Evolutionary conservation across 2,797 vertebrate species (phyloP).

Genomic region (Scolopax rusticola): DNA sequence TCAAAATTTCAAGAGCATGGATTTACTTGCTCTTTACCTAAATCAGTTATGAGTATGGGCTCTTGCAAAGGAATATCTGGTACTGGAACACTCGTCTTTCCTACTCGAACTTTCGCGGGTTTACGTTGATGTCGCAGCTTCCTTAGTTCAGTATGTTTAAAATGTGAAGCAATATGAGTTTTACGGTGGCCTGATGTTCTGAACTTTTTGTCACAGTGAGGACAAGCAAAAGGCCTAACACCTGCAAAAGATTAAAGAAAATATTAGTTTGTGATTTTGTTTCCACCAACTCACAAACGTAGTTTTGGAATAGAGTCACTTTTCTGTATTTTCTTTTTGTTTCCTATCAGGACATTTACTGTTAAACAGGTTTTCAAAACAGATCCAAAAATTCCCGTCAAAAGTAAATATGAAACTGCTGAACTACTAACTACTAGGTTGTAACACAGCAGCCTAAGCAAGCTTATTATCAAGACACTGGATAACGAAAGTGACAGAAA

Average conservation of each 20-base stretch:
- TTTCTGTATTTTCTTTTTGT: not conserved
- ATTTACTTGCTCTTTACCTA: slow-evolving; percentile 81
- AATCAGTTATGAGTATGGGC: slow-evolving; percentile 97
- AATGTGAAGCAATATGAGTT: slow-evolving; percentile 96
- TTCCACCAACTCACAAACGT: not conserved
- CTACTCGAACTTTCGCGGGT: slow-evolving; percentile 88
- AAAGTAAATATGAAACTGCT: not conserved
- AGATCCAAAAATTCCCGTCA: not conserved
- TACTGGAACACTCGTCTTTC: slow-evolving; percentile 87
- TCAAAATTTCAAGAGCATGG: not conserved
- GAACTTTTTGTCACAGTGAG: slow-evolving; percentile 98
- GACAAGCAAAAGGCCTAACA: slow-evolving; percentile 94
- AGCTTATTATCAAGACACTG: not conserved
- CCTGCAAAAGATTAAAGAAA: slow-evolving; percentile 75
- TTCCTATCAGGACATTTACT: not conserved
- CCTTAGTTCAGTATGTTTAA: slow-evolving; percentile 91
- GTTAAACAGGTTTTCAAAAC: not conserved
- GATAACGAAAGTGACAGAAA: not conserved
- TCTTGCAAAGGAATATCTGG: slow-evolving; percentile 96
- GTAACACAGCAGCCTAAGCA: not conserved
- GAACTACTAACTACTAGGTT: not conserved
- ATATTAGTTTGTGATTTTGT: not conserved
- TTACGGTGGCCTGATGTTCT: slow-evolving; percentile 97
- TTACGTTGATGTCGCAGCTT: slow-evolving; percentile 94
- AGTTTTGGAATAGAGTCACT: not conserved